A percentile compares a stretch with the other conserved stretches of the same genome.
phyloP scores from a whole-genome alignment of 2,113 vertebrate genomes.

The Alethe diademata region DNA sequence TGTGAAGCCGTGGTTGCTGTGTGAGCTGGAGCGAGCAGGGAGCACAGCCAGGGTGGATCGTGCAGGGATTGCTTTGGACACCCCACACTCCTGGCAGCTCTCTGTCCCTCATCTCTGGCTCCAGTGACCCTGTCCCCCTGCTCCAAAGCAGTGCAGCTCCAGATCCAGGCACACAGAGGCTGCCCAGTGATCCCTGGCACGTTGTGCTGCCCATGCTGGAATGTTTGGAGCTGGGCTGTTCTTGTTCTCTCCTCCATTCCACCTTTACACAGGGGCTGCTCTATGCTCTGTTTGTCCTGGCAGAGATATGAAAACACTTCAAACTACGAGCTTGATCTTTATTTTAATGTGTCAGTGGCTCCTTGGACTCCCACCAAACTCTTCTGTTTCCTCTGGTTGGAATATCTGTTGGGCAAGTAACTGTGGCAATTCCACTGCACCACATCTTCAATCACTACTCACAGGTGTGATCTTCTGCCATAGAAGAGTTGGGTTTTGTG shows the following conservation, averaged over 20 bases:
- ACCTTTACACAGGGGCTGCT: background rate
- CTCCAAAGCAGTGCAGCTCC: background rate
- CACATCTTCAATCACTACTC: background rate
- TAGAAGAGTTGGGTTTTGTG: background rate
- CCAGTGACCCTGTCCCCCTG: background rate
- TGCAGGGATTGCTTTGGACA: accelerated
- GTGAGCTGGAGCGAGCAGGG: background rate
- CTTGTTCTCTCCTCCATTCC: background rate
- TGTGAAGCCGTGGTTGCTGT: background rate
- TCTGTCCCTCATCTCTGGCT: background rate
- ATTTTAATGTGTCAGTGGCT: background rate
- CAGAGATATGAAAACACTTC: background rate
- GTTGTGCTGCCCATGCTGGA: accelerated
- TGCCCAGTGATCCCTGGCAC: background rate
- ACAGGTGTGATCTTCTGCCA: background rate
- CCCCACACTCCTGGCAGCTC: background rate
- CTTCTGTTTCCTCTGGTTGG: background rate
- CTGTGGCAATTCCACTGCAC: background rate
- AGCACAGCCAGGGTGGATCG: background rate
- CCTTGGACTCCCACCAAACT: background rate
- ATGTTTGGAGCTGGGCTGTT: background rate
- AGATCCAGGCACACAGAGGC: background rate
- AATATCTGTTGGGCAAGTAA: background rate
- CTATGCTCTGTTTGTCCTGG: background rate
- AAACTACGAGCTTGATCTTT: background rate